Base-by-base conservation (phyloP, 2,888 invertebrate genomes). In the Phalangium opilio region DNA sequence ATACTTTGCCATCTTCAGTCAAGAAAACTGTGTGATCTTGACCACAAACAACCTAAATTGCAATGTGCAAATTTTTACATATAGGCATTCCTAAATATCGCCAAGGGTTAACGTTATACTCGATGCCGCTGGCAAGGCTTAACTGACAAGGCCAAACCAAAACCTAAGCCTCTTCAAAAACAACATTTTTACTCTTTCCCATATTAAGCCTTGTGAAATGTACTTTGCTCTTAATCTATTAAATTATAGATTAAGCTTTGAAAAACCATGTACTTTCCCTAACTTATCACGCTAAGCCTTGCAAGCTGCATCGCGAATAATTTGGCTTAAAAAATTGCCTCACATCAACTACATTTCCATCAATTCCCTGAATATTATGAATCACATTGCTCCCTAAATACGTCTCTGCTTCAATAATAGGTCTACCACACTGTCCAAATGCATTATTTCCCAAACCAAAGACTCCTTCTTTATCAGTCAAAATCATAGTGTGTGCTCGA, bases 371-470 rank as follows among this genome's bases (percentile, higher is more conserved):
- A 44, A 87, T 76, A 49, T 76, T 73, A 65, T 84, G 72, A 18
- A 83, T 70, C 8, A 75, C 70, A 62, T 74, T 74, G 58, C 76
- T 81, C 4, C 74, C 75, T 40, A 46, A 41, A 59, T 84, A 89
- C 45, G 80, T 71, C 64, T 93, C 91, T 48, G 79, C 73, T 3
- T 74, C 65, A 52, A 86, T 76, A 49, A 90, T 76, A 46, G 73
- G 73, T 44, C 91, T 71, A 0, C 89, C 93, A 65, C 95, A 95
- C 64, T 95, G 95, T 0, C 95, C 95, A 62, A 83, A 89, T 0
- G 82, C 75, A 67, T 96, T 96, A 65, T 89, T 89, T 1, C 95
- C 95, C 46, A 91, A 66, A 14, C 81, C 76, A 62, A 79, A 90
- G 0, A 84, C 75, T 67, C 83, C 84, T 63, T 84, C 84, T 47